A percentile compares a stretch with the other conserved stretches of the same genome.
phyloP scores from a whole-genome alignment of 2,888 invertebrate species.

The Caenorhabditis panamensis region DNA sequence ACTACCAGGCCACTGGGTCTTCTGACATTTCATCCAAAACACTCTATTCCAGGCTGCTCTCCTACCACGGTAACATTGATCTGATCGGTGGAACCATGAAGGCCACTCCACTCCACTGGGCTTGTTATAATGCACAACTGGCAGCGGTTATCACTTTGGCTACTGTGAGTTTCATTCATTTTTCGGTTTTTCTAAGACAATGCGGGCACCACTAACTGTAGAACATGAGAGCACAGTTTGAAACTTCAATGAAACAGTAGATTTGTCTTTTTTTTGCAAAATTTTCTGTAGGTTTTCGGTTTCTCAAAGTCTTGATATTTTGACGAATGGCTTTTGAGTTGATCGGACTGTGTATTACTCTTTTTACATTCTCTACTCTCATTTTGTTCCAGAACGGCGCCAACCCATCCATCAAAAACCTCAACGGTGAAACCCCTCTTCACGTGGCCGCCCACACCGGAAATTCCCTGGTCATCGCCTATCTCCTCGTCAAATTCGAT shows the following conservation, averaged over 20 bases:
- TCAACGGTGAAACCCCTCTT: constrained; percentile 59
- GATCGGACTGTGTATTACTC: neutral
- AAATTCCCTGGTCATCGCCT: constrained; percentile 38
- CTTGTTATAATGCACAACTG: constrained; percentile 81
- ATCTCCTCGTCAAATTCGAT: constrained; percentile 47
- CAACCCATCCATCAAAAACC: constrained; percentile 23
- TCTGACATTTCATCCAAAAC: neutral
- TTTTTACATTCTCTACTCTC: too few relatives aligned
- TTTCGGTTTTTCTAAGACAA: too few relatives aligned
- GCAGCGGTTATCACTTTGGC: constrained; percentile 34
- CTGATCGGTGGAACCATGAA: constrained; percentile 94
- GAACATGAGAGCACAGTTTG: neutral
- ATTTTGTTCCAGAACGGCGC: constrained; percentile 52
- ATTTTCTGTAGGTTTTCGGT: too few relatives aligned
- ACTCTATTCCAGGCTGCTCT: constrained; percentile 27
- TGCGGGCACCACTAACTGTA: too few relatives aligned
- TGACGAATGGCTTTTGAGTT: neutral
- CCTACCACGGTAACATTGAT: constrained; percentile 86
- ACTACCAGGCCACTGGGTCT: too few relatives aligned
- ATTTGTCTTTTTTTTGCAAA: too few relatives aligned
- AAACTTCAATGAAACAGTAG: too few relatives aligned
- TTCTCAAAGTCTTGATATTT: too few relatives aligned
- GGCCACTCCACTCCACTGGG: constrained; percentile 98
- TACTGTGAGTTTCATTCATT: constrained; percentile 19
- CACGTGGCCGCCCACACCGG: constrained; percentile 62